phyloP scores from a whole-genome alignment of 2,888 invertebrate genomes.

The Malthinus flaveolus region DNA sequence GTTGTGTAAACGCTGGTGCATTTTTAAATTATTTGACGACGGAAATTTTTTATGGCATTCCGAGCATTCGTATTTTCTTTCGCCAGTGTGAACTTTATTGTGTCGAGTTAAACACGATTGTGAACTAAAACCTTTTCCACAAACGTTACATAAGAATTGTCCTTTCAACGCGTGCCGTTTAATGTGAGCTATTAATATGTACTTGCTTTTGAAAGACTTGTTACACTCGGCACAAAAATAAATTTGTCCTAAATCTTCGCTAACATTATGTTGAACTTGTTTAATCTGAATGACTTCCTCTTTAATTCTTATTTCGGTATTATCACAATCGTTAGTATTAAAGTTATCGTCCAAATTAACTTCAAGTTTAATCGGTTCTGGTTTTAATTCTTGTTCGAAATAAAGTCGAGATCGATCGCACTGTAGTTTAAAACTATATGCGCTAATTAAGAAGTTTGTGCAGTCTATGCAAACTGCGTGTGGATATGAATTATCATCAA shows the following conservation, averaged over 20 bases:
- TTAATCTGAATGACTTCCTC: neutral
- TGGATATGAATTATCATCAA: conserved; percentile 14
- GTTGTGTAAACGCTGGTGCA: conserved; percentile 32
- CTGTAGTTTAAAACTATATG: conserved; percentile 43
- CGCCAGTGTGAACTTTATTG: conserved; percentile 38
- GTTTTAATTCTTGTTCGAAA: conserved; percentile 21
- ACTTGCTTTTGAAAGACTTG: conserved; percentile 44
- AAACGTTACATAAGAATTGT: conserved; percentile 38
- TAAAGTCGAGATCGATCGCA: conserved; percentile 35
- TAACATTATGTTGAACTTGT: neutral
- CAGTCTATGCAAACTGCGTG: conserved; percentile 39
- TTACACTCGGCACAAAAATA: conserved; percentile 39
- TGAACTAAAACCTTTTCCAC: conserved; percentile 35
- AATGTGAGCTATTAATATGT: conserved; percentile 40
- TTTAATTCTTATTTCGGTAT: neutral
- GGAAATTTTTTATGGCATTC: conserved; percentile 35
- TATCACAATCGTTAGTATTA: neutral
- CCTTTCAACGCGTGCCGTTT: conserved; percentile 40
- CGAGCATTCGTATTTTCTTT: conserved; percentile 34
- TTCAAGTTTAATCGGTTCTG: neutral
- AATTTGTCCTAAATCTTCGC: conserved; percentile 7
- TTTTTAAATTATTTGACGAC: conserved; percentile 34
- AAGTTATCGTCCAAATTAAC: neutral
- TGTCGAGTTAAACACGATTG: conserved; percentile 36
- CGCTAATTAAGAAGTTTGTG: conserved; percentile 35